Evolutionary conservation across 2,888 invertebrate genomes (phyloP).

Genomic region (Therioaphis trifolii): DNA sequence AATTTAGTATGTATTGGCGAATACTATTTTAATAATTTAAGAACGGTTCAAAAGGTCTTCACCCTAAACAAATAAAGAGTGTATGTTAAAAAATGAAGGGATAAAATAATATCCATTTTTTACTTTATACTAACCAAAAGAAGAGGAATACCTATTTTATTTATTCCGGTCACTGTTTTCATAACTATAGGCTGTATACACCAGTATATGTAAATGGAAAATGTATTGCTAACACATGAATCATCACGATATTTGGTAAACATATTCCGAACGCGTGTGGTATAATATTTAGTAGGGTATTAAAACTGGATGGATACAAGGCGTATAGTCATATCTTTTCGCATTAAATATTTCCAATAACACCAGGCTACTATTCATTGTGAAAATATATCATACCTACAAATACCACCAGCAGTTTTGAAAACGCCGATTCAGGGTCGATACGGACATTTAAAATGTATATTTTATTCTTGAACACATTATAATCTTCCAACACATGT

Average conservation of each 20-base stretch:
- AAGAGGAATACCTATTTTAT: background rate
- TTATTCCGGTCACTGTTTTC: slow-evolving; percentile 8
- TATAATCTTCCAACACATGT: slow-evolving; percentile 54
- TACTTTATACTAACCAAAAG: background rate
- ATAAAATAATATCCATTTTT: slow-evolving; percentile 10
- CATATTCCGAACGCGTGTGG: slow-evolving; percentile 36
- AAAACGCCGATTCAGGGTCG: slow-evolving; percentile 61
- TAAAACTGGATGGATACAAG: slow-evolving; percentile 25
- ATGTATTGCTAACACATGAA: slow-evolving; percentile 8
- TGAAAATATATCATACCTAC: slow-evolving; percentile 35
- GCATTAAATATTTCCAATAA: slow-evolving; percentile 57
- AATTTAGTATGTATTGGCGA: slow-evolving; percentile 28
- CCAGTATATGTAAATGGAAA: slow-evolving; percentile 27
- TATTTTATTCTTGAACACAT: slow-evolving; percentile 48
- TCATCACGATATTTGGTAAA: slow-evolving; percentile 15
- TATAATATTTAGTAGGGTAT: slow-evolving; percentile 54
- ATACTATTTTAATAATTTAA: slow-evolving; percentile 56
- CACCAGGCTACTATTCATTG: slow-evolving; percentile 56
- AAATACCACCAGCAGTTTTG: slow-evolving; percentile 59
- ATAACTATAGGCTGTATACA: slow-evolving; percentile 12
- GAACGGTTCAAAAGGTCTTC: slow-evolving; percentile 34
- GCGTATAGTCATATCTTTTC: slow-evolving; percentile 22
- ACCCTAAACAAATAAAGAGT: slow-evolving; percentile 26
- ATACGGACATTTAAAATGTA: slow-evolving; percentile 59
- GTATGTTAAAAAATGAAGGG: slow-evolving; percentile 23